Evolutionary conservation across 2,113 vertebrate genomes (phyloP).

Genomic region (Apodemus speciosus): DNA sequence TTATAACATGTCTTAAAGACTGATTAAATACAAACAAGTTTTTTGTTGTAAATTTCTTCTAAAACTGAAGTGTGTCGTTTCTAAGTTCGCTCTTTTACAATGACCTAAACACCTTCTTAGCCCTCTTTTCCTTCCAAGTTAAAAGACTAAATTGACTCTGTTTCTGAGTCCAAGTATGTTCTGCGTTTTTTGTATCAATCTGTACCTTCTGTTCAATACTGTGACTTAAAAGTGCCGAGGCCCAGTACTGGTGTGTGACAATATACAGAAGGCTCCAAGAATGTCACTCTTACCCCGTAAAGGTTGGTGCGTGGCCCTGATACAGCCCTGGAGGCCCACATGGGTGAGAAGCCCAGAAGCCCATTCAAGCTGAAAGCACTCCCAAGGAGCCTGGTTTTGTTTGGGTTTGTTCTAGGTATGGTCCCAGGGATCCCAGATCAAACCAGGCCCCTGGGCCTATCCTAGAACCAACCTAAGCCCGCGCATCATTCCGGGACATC

Average conservation of each 20-base stretch:
- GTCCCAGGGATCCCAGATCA: conserved; percentile 81
- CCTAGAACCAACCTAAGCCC: conserved; percentile 81
- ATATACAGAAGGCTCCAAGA: conserved; percentile 49
- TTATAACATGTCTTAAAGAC: conserved; percentile 54
- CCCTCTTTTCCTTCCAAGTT: conserved; percentile 13
- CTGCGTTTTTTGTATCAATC: background rate
- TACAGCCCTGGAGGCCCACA: conserved; percentile 36
- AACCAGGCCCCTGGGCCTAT: conserved; percentile 82
- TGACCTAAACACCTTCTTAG: background rate
- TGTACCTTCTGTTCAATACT: conserved; percentile 27
- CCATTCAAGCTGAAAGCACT: conserved; percentile 63
- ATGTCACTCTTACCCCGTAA: conserved; percentile 24
- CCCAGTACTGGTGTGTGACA: conserved; percentile 14
- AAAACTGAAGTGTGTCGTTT: conserved; percentile 40
- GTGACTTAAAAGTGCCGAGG: background rate
- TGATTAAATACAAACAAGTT: conserved; percentile 21
- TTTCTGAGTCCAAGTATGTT: conserved; percentile 57
- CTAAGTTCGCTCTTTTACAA: conserved; percentile 37
- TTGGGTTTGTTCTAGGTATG: conserved; percentile 82
- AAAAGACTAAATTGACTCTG: conserved; percentile 33
- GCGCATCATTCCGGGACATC: conserved; percentile 68
- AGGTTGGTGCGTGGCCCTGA: conserved; percentile 49
- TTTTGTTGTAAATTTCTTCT: conserved; percentile 34
- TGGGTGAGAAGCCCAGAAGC: conserved; percentile 67
- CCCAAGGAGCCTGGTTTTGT: conserved; percentile 74